Conservation (phyloP, 2,797 vertebrate genomes). For the Erethizon dorsatum region DNA sequence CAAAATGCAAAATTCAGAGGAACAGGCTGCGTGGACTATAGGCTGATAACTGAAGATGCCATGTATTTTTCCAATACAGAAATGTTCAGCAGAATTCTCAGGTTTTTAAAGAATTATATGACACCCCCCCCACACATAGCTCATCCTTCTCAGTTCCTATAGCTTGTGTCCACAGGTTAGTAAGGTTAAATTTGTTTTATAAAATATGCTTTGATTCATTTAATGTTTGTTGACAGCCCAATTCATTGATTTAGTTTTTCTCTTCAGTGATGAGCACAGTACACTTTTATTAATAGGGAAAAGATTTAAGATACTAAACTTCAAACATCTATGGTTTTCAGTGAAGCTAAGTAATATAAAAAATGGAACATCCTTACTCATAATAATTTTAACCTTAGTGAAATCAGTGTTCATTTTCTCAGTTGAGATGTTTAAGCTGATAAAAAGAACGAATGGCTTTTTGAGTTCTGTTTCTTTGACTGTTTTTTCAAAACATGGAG, state of each 20-base stretch:
- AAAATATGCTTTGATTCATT: background rate
- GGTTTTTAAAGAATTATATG: background rate
- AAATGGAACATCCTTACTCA: background rate
- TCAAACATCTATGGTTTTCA: conserved; percentile 28
- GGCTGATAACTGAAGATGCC: background rate
- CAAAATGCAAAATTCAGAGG: background rate
- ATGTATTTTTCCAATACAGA: background rate
- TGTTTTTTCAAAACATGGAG: background rate
- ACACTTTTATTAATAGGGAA: background rate
- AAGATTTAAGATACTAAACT: background rate
- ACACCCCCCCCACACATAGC: background rate
- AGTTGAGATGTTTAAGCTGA: background rate
- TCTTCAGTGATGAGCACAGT: background rate
- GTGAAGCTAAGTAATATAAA: background rate
- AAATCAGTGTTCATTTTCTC: conserved; percentile 30
- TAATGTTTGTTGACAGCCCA: background rate
- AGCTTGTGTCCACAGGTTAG: background rate
- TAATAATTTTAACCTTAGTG: conserved; percentile 1
- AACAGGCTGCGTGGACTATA: background rate
- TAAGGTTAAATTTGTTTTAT: background rate
- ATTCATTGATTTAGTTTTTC: background rate
- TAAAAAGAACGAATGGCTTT: background rate
- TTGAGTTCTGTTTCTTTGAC: conserved; percentile 23
- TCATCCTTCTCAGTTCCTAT: background rate
- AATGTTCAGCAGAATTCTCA: background rate